Base-by-base conservation (phyloP, 2,797 vertebrate genomes). In the Malacoraja senta region DNA sequence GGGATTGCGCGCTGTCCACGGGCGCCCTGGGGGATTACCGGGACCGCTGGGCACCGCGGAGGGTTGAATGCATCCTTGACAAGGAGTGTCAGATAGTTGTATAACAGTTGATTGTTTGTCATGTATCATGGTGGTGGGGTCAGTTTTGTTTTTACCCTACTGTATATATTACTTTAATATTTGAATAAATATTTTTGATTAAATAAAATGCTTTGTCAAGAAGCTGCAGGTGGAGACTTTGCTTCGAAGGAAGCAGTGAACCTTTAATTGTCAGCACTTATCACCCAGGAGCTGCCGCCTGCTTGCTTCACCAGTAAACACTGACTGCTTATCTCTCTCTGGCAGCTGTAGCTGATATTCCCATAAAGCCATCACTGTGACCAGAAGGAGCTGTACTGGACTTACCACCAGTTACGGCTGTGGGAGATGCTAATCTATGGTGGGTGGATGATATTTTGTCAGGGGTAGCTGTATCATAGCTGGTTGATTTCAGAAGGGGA, bases 281-380 rank as follows among this genome's bases (percentile, higher is more conserved):
- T 91, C 90, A 91, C 24, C 90, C 13, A 35, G 17, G 15, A 72
- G 9, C 32, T 91, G 35, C 32, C 17, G 38, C 15, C 21, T 24
- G 35, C 26, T 19, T 44, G 32, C 24, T 74, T 72, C 68, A 74
- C 74, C 90, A 74, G 68, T 44, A 53, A 91, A 91, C 90, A 91
- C 68, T 53, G 90, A 44, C 90, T 91, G 32, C 90, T 74, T 91
- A 91, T 74, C 90, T 74, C 65, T 91, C 38, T 29, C 35, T 44
- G 21, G 68, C 90, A 91, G 90, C 35, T 44, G 68, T 15, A 72
- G 32, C 26, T 74, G 35, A 12, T 91, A 91, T 74, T 74, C 12
- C 21, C 19, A 29, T 53, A 44, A 44, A 74, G 65, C 17, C 19
- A 65, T 21, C 65, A 24, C 19, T 91, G 86, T 61, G 63, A 35